Evolutionary conservation across 2,888 invertebrate species (phyloP).

Genomic region (Pelosia muscerda): DNA sequence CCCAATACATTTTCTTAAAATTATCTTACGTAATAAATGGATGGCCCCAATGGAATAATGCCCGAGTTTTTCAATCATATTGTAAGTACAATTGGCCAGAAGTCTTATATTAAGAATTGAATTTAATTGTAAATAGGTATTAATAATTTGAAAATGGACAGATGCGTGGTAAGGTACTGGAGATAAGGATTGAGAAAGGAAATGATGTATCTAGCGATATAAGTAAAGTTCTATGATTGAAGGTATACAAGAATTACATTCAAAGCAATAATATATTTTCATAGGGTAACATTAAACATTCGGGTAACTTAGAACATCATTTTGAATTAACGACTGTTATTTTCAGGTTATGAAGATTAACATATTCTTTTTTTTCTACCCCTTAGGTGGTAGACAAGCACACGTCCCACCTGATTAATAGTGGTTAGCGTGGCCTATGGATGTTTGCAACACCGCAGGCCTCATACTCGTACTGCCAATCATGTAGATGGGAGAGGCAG

Average conservation of each 20-base stretch:
- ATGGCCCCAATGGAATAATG: conserved; percentile 1
- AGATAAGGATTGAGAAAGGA: not conserved
- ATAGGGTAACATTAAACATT: not conserved
- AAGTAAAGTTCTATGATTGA: conserved; percentile 3
- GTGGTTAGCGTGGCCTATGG: too few relatives aligned
- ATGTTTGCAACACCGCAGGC: too few relatives aligned
- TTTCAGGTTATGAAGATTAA: not conserved
- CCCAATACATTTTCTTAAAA: too few relatives aligned
- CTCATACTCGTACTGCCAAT: too few relatives aligned
- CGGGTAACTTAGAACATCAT: not conserved
- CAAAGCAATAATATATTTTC: not conserved
- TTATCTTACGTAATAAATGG: too few relatives aligned
- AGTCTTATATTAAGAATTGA: conserved; percentile 8
- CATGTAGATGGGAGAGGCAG: too few relatives aligned
- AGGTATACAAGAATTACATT: conserved; percentile 9
- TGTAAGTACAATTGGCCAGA: not conserved
- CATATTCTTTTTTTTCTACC: too few relatives aligned
- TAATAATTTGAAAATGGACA: not conserved
- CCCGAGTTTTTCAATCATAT: not conserved
- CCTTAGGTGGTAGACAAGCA: too few relatives aligned
- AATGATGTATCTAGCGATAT: conserved; percentile 8
- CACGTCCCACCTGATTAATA: too few relatives aligned
- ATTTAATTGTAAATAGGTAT: conserved; percentile 3
- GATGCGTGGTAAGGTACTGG: not conserved
- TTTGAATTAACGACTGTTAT: not conserved